Base-by-base conservation (phyloP, 1,140 invertebrate genomes). In the Venturia canescens region DNA sequence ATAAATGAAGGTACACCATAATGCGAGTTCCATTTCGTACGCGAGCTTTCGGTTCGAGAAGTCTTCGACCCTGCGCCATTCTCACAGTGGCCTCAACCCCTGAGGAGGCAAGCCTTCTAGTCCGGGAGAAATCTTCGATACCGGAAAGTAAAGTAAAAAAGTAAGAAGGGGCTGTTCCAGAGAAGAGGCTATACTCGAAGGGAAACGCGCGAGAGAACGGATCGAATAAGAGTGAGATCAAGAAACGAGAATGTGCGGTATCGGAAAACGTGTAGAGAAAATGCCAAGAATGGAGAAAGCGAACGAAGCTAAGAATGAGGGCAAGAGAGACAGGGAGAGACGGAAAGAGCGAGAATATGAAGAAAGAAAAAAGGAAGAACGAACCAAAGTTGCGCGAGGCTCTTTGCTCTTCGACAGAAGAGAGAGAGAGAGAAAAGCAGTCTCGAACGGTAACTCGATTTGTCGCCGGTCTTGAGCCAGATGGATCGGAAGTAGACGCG, bases 401-500 rank as follows among this genome's bases (percentile, higher is more conserved):
- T 88, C 86, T 87, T 88, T 87, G 86, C 87, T 87, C 87, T 88
- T 83, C 13, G 9, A 31, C 3, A 29, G 16, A 31, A 16, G 26
- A n/a, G 13, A 31, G 66, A 69, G 66, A 69, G n/a, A 29, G 60
- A 66, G 85, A 85, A n/a, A n/a, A n/a, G n/a, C n/a, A n/a, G 82
- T 87, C 84, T 87, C 83, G 82, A 81, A 80, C 84, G 87, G 87
- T 88, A 88, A 88, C 87, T 88, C 87, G 87, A 88, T 88, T 88
- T 88, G 87, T 88, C 87, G 86, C 86, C 86, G 87, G 86, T 87
- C 86, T 87, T 87, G 87, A 87, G 87, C 85, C 87, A 87, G 87
- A 88, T 88, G 87, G 87, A 88, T 88, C 87, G 87, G 87, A 88
- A 88, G 87, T 88, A 88, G 86, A 88, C 85, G 85, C 86, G 86